phyloP scores from a whole-genome alignment of 1,140 invertebrate genomes.

The Helicoverpa armigera region DNA sequence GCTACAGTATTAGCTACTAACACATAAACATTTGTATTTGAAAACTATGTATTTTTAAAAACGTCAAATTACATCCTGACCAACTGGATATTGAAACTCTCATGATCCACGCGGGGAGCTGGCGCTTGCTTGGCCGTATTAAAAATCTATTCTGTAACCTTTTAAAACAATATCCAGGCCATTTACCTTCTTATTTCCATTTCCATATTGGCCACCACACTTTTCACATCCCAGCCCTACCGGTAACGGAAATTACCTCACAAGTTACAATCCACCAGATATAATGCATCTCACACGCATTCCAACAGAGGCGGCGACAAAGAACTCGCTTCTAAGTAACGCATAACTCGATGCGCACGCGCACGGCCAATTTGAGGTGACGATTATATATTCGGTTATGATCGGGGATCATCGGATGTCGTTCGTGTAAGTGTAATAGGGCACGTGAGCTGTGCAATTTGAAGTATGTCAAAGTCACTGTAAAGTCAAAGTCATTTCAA shows the following conservation, averaged over 20 bases:
- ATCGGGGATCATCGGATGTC: conserved; percentile 22
- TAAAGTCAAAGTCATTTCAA: no score
- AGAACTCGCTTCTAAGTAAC: conserved; percentile 44
- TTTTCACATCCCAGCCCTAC: background rate
- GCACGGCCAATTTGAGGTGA: conserved; percentile 44
- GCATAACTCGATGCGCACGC: conserved; percentile 32
- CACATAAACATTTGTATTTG: no score
- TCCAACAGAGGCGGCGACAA: conserved; percentile 47
- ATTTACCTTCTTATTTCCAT: no score
- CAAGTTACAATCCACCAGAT: conserved; percentile 48
- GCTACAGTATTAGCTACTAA: no score
- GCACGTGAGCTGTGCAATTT: background rate
- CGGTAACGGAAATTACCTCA: conserved; percentile 51
- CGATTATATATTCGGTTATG: conserved; percentile 43
- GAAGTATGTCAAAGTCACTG: background rate
- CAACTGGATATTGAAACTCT: no score
- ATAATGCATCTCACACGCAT: conserved; percentile 59
- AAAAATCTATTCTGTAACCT: no score
- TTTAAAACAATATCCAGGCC: no score
- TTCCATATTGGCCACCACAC: no score
- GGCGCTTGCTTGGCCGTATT: no score
- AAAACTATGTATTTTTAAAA: no score
- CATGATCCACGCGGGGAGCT: no score
- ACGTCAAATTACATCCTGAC: no score
- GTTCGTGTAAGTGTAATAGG: background rate